These are phyloP conservation scores for Galendromus occidentalis DNA, from an alignment of 1,140 invertebrate species.

Conservation along the genomic window DNA sequence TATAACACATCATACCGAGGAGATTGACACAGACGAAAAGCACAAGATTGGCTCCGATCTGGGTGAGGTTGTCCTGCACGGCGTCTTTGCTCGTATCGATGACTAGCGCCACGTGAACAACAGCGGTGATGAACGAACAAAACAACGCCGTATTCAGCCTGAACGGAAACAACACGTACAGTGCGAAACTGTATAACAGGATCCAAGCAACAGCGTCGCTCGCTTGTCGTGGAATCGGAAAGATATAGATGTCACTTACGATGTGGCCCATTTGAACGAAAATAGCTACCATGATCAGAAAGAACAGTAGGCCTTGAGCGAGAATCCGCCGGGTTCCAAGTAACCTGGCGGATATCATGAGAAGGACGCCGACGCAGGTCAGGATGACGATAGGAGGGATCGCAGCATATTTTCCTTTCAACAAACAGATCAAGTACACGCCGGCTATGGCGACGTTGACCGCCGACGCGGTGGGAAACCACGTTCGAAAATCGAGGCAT, in stretches of 20 bases:
- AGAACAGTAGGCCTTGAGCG: constrained; percentile 14
- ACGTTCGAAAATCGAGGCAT: constrained; percentile 18
- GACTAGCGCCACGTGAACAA: constrained; percentile 32
- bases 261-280: constrained; percentile 19
- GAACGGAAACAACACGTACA: constrained; percentile 59
- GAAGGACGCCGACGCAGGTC: constrained; percentile 7
- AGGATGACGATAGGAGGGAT: not conserved
- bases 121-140: constrained; percentile 32
- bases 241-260: constrained; percentile 21
- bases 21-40: constrained; percentile 44
- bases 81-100: constrained; percentile 18
- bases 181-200: constrained; percentile 56
- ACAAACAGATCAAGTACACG: not conserved
- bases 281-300: constrained; percentile 19
- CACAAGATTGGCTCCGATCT: constrained; percentile 47
- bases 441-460: constrained; percentile 18
- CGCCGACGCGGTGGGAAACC: constrained; percentile 18
- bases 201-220: constrained; percentile 50
- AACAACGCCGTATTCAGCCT: constrained; percentile 40
- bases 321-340: constrained; percentile 5
- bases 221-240: constrained; percentile 20
- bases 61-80: constrained; percentile 19
- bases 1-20: constrained; percentile 54
- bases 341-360: constrained; percentile 9
- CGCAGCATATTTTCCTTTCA: not conserved